Base-by-base conservation (phyloP, 2,888 invertebrate species). In the Epinotia bilunana region DNA sequence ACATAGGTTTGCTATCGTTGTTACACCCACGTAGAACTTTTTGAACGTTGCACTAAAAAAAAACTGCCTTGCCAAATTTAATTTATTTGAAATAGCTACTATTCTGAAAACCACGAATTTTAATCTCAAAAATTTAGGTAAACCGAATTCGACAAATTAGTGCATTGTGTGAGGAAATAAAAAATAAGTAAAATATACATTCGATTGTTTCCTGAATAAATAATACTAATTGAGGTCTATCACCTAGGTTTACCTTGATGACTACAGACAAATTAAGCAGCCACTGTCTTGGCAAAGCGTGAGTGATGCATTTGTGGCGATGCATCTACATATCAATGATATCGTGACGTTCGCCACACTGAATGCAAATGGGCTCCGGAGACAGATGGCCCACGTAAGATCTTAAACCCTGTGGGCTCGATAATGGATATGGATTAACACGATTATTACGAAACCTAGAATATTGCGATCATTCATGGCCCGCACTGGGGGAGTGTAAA, bases 291-390 rank as follows among this genome's bases (percentile, higher is more conserved):
- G 55, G 62, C 62, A 74, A 74, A 74, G 62, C 74, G 63, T 64
- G 74, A 69, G 16, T 69, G 63, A 74, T 69, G 74, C 49, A 49
- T 69, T 64, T 70, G 69, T 69, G 63, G 63, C 39, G 20, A 63
- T 43, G 63, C 63, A 69, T 74, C 69, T 74, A 53, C 69, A 74
- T 74, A 74, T 74, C 69, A 74, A 74, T 74, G 69, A 74, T 63
- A 49, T 74, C 63, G 73, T 73, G 61, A 58, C 60, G 62, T 57
- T 58, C 57, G 63, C 16, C 69, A 67, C 65, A 69, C 73, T 73
- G 69, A 63, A 74, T 74, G 33, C 69, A 74, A 74, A 74, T 74
- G 49, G 57, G 57, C 18, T 20, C 39, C 33, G 16, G 49, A 69
- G 69, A 74, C 74, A 69, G 57, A 70, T 69, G 74, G 62, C 63